Conservation (phyloP, 2,888 invertebrate genomes). For the Clepsis dumicolana region DNA sequence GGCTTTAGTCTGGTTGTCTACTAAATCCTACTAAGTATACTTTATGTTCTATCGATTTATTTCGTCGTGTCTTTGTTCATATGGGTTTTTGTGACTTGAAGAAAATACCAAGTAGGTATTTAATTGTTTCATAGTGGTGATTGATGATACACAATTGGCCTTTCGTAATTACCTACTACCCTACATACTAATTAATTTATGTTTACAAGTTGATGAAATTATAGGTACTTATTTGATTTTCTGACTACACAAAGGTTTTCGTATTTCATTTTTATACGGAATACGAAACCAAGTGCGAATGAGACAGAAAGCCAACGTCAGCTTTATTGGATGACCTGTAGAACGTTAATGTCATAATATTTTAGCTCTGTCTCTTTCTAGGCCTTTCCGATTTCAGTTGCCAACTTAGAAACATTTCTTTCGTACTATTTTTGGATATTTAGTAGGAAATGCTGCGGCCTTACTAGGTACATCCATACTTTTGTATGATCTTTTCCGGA, state of each 20-base stretch:
- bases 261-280: slow-evolving; percentile 7
- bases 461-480: no score
- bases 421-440: slow-evolving; percentile 23
- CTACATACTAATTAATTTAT: slow-evolving; percentile 1
- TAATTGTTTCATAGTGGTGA: background rate
- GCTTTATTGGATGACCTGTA: slow-evolving; percentile 40
- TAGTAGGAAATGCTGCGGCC: background rate
- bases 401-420: slow-evolving; percentile 17
- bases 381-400: slow-evolving; percentile 27
- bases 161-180: background rate
- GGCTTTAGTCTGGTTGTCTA: no score
- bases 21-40: no score
- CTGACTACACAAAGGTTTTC: slow-evolving; percentile 14
- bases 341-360: slow-evolving; percentile 42
- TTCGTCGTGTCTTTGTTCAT: background rate
- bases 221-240: background rate
- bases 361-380: slow-evolving; percentile 39
- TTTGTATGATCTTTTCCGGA: no score
- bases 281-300: background rate
- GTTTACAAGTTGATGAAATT: slow-evolving; percentile 1
- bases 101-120: no score
- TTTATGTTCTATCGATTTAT: background rate
- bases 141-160: background rate
- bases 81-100: no score
- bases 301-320: slow-evolving; percentile 7